These are phyloP conservation scores for Cyphomyrmex costatus DNA, from an alignment of 1,140 invertebrate genomes.

Conservation along the genomic window DNA sequence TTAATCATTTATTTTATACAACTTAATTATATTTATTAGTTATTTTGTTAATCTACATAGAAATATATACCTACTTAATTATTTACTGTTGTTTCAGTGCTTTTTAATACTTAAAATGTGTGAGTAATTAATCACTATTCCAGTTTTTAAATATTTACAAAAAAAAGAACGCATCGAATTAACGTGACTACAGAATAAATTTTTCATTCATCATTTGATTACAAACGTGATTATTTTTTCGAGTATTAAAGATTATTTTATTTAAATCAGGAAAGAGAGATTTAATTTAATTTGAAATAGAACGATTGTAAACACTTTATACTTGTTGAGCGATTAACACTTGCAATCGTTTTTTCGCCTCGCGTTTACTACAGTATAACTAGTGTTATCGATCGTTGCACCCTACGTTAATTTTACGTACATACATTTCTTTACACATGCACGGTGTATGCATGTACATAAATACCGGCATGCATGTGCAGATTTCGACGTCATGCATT, in stretches of 20 bases:
- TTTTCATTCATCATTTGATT: neutral
- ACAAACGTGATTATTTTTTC: neutral
- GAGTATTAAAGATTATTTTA: neutral
- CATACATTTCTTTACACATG: neutral
- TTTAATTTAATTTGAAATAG: neutral
- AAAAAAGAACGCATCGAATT: neutral
- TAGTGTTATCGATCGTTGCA: constrained; percentile 35
- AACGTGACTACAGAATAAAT: neutral
- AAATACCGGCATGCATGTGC: neutral
- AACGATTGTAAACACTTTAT: neutral
- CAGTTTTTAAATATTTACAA: neutral
- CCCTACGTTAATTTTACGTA: neutral
- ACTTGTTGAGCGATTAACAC: neutral
- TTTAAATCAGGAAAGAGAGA: neutral
- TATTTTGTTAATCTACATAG: too few species aligned
- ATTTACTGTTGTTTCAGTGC: too few species aligned
- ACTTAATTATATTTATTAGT: too few species aligned
- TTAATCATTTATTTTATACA: too few species aligned
- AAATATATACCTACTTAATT: too few species aligned
- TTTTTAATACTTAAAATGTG: too few species aligned
- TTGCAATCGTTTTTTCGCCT: neutral
- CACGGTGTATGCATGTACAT: neutral
- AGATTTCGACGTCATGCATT: neutral
- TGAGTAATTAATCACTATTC: too few species aligned
- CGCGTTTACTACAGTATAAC: neutral